Percentiles rank a stretch among this genome's conserved stretches.
Conservation (phyloP, 1,140 invertebrate species). For the Paraescarpia echinospica region DNA sequence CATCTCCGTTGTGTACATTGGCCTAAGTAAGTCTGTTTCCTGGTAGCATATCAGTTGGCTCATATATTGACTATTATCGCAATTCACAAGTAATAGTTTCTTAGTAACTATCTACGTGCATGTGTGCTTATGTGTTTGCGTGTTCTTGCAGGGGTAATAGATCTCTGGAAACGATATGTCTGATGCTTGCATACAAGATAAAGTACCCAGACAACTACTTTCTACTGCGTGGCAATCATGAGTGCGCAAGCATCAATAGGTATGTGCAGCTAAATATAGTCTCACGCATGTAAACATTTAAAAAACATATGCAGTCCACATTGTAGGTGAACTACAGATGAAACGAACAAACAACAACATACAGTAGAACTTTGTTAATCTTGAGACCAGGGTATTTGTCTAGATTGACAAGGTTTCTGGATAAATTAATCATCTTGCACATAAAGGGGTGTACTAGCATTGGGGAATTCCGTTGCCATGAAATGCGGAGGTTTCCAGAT, state of each 20-base stretch:
- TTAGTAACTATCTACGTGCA: not conserved
- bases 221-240: constrained; percentile 73
- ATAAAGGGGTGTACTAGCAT: too few relatives aligned
- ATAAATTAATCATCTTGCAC: too few relatives aligned
- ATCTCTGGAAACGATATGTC: constrained; percentile 67
- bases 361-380: too few relatives aligned
- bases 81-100: not conserved
- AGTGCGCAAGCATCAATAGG: constrained; percentile 66
- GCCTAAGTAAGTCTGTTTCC: not conserved
- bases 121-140: not conserved
- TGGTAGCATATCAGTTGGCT: not conserved
- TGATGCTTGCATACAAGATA: constrained; percentile 94
- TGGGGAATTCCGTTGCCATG: too few relatives aligned
- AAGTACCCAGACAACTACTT: constrained; percentile 96
- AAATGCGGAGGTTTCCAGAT: too few relatives aligned
- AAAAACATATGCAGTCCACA: not conserved
- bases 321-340: not conserved
- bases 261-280: constrained; percentile 10
- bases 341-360: not conserved
- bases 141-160: constrained; percentile 60
- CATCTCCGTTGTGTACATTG: not conserved
- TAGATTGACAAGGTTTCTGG: too few relatives aligned
- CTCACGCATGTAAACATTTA: not conserved
- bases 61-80: not conserved
- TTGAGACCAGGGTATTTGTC: too few relatives aligned